phyloP scores from a whole-genome alignment of 1,140 invertebrate species.

The Euwallacea similis region DNA sequence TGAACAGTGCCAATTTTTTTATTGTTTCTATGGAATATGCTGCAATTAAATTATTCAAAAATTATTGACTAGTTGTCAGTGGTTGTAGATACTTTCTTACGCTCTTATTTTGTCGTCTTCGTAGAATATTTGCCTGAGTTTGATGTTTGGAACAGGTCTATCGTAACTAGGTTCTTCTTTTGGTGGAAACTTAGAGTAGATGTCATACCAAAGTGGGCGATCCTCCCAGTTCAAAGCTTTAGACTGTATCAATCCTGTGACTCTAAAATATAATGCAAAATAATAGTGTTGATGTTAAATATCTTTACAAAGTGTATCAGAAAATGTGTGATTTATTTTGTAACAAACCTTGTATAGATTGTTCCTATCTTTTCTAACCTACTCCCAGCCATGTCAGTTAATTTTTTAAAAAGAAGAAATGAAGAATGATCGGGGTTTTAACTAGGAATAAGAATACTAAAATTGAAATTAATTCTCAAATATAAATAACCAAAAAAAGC shows the following conservation, averaged over 20 bases:
- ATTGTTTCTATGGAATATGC: conserved; percentile 64
- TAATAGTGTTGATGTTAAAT: background rate
- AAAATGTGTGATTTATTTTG: background rate
- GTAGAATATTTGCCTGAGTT: conserved; percentile 76
- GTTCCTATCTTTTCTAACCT: conserved; percentile 73
- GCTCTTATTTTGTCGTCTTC: conserved; percentile 83
- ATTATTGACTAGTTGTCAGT: background rate
- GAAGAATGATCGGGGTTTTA: no score
- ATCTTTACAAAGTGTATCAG: background rate
- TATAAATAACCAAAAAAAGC: no score
- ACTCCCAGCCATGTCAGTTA: conserved; percentile 61
- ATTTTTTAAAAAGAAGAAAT: no score
- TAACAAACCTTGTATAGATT: conserved; percentile 66
- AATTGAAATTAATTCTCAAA: no score
- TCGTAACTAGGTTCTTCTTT: conserved; percentile 73
- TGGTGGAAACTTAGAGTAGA: conserved; percentile 86
- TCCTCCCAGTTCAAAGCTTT: conserved; percentile 76
- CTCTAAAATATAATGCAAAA: conserved; percentile 57
- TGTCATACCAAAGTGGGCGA: conserved; percentile 85
- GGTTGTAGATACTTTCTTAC: conserved; percentile 59
- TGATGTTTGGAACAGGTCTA: conserved; percentile 60
- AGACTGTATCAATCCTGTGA: conserved; percentile 72
- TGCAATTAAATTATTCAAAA: conserved; percentile 50
- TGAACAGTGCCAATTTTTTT: conserved; percentile 57
- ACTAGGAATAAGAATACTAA: no score